These are phyloP conservation scores for Melanotaenia maccullochi DNA, from an alignment of 2,797 vertebrate genomes.

Conservation along the genomic window DNA sequence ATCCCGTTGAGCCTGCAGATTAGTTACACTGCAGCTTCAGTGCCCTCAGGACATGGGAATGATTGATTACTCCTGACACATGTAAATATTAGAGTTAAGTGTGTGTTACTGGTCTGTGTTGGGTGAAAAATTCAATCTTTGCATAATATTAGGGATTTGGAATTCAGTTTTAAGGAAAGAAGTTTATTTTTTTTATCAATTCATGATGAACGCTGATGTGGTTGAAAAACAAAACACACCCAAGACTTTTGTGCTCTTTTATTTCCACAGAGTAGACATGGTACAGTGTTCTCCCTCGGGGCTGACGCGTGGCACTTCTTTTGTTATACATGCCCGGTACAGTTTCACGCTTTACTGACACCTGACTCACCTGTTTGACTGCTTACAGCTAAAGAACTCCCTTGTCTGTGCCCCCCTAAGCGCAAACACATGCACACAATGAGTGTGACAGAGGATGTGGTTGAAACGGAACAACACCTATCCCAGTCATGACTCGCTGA, in stretches of 20 bases:
- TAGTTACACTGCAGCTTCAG: constrained; percentile 52
- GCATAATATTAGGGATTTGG: neutral
- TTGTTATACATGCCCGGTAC: constrained; percentile 69
- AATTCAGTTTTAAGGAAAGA: neutral
- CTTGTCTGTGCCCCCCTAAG: constrained; percentile 41
- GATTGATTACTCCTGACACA: constrained; percentile 63
- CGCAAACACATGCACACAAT: constrained; percentile 39
- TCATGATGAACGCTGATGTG: neutral
- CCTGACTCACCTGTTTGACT: constrained; percentile 81
- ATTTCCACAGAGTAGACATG: constrained; percentile 36
- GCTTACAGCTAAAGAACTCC: constrained; percentile 58
- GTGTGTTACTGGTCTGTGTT: constrained; percentile 7
- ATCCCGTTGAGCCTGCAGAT: constrained; percentile 59
- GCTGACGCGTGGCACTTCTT: constrained; percentile 70
- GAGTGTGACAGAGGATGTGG: constrained; percentile 70
- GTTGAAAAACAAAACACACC: constrained; percentile 15
- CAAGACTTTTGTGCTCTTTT: constrained; percentile 25
- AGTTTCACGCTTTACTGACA: constrained; percentile 67
- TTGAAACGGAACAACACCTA: constrained; percentile 57
- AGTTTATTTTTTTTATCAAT: neutral
- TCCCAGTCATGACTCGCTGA: constrained; percentile 46
- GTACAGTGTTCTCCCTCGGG: constrained; percentile 48
- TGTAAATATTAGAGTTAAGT: constrained; percentile 43
- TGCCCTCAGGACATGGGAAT: constrained; percentile 46
- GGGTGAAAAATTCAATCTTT: constrained; percentile 2